Evolutionary conservation across 2,797 vertebrate species (phyloP).

Genomic region (Pipistrellus kuhlii): DNA sequence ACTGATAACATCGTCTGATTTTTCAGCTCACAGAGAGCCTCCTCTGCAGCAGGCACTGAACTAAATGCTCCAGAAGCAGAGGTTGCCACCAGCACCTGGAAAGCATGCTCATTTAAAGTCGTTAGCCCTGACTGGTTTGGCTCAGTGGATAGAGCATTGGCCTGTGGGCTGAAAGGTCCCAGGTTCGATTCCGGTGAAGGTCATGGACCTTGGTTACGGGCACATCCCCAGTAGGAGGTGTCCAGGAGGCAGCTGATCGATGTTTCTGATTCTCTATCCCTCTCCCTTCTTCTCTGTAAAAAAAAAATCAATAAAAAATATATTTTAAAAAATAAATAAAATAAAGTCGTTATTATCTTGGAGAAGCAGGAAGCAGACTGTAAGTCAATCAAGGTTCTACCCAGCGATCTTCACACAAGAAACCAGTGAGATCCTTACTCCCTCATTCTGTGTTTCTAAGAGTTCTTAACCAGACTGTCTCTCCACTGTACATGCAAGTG

Average conservation of each 20-base stretch:
- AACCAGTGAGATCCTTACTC: neutral
- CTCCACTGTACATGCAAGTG: conserved; percentile 29
- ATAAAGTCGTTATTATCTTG: neutral
- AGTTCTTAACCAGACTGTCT: conserved; percentile 10
- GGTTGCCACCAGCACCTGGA: neutral
- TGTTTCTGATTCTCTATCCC: too few relatives aligned
- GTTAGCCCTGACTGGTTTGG: too few relatives aligned
- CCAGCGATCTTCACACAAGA: neutral
- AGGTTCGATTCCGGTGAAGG: too few relatives aligned
- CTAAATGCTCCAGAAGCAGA: neutral
- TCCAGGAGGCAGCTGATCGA: too few relatives aligned
- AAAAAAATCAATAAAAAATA: too few relatives aligned
- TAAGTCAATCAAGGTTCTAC: neutral
- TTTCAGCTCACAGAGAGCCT: neutral
- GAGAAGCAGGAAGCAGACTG: neutral
- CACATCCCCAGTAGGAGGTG: too few relatives aligned
- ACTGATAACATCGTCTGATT: neutral
- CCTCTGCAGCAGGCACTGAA: neutral
- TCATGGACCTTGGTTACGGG: too few relatives aligned
- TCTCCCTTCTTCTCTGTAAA: too few relatives aligned
- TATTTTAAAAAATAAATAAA: too few relatives aligned
- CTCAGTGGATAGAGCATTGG: too few relatives aligned
- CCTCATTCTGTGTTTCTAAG: neutral
- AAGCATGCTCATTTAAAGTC: neutral
- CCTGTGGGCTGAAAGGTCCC: too few relatives aligned